A percentile compares a stretch with the other conserved stretches of the same genome.
Conservation (phyloP, 1,140 invertebrate species). For the Acromyrmex charruanus region DNA sequence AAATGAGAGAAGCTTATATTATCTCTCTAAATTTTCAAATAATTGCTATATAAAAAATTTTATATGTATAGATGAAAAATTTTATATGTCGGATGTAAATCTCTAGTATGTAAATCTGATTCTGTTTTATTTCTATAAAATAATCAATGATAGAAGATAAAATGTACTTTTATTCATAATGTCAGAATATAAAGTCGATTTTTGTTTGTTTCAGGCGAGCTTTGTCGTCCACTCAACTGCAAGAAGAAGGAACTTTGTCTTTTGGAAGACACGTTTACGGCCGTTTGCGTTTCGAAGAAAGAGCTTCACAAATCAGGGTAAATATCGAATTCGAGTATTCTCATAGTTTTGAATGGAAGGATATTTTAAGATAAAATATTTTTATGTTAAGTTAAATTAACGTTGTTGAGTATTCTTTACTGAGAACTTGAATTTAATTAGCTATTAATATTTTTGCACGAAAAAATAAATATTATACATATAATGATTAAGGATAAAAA, state of each 20-base stretch:
- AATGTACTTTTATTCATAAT: background rate
- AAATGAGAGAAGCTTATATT: background rate
- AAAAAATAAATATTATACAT: slow-evolving; percentile 1
- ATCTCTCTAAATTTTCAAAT: background rate
- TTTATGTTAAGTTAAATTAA: background rate
- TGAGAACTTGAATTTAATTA: background rate
- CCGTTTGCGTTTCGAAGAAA: slow-evolving; percentile 95
- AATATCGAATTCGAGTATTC: slow-evolving; percentile 74
- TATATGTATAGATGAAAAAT: background rate
- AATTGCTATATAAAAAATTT: background rate
- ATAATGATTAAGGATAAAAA: background rate
- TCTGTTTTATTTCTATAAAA: background rate
- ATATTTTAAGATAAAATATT: background rate
- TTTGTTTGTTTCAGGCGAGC: slow-evolving; percentile 89
- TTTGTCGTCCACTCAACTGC: slow-evolving; percentile 94
- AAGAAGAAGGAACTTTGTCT: slow-evolving; percentile 95
- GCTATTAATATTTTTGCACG: background rate
- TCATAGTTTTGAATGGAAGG: background rate
- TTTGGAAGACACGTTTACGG: slow-evolving; percentile 94
- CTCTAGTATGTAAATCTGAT: background rate
- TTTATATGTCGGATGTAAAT: background rate
- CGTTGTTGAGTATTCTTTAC: background rate
- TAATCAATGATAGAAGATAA: background rate
- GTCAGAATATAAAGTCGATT: background rate
- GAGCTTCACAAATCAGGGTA: slow-evolving; percentile 94